phyloP scores from a whole-genome alignment of 2,888 invertebrate species.

The Torymus texanus region DNA sequence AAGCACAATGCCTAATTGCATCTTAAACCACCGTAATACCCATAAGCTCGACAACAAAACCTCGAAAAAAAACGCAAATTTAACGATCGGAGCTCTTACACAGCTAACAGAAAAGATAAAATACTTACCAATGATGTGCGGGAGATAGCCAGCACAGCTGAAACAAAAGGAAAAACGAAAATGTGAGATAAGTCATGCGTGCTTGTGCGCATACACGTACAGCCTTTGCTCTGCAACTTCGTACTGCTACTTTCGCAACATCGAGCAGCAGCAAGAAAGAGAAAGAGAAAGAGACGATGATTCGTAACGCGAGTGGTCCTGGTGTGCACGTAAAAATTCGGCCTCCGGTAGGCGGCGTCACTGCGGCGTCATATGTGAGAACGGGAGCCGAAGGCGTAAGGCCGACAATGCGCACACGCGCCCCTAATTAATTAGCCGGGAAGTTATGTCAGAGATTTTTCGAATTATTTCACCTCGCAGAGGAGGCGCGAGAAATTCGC shows the following conservation, averaged over 20 bases:
- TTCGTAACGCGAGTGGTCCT: slow-evolving; percentile 52
- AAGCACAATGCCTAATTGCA: slow-evolving; percentile 36
- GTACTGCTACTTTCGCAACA: slow-evolving; percentile 57
- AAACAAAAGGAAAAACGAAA: slow-evolving; percentile 63
- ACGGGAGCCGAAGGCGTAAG: slow-evolving; percentile 56
- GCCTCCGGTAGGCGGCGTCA: neutral
- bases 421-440: slow-evolving; percentile 71
- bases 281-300: slow-evolving; percentile 40
- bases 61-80: neutral
- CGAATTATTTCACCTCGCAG: slow-evolving; percentile 63
- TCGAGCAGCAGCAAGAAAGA: slow-evolving; percentile 6
- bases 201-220: slow-evolving; percentile 15
- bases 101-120: slow-evolving; percentile 27
- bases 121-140: slow-evolving; percentile 69
- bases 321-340: neutral
- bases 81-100: slow-evolving; percentile 33
- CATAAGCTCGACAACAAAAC: slow-evolving; percentile 10
- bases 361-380: slow-evolving; percentile 57
- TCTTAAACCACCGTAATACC: slow-evolving; percentile 24
- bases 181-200: slow-evolving; percentile 49
- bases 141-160: slow-evolving; percentile 70
- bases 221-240: slow-evolving; percentile 41
- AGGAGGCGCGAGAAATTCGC: slow-evolving; percentile 60
- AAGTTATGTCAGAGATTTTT: slow-evolving; percentile 73
- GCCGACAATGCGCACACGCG: slow-evolving; percentile 66